Conservation (phyloP, 2,113 vertebrate species). For the Sminthopsis crassicaudata region DNA sequence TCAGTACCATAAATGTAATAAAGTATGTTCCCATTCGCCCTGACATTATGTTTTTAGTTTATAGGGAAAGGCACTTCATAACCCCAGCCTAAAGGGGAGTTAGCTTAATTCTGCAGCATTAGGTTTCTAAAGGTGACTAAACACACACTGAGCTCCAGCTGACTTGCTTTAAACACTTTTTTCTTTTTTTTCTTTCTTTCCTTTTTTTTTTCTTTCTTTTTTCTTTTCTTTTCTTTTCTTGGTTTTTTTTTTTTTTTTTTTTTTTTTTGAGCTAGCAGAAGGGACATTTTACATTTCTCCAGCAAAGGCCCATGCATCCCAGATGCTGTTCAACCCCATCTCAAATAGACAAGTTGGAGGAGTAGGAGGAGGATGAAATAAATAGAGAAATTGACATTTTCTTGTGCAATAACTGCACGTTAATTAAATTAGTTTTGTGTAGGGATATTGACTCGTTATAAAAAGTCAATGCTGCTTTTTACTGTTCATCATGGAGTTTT, state of each 20-base stretch:
- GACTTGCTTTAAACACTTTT: constrained; percentile 48
- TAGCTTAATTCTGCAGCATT: constrained; percentile 75
- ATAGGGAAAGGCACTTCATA: constrained; percentile 79
- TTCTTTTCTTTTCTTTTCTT: not conserved
- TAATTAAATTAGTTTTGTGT: constrained; percentile 71
- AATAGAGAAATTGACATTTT: constrained; percentile 72
- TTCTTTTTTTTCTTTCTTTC: not conserved
- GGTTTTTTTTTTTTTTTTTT: too few relatives aligned
- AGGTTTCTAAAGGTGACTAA: constrained; percentile 79
- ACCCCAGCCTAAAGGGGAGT: constrained; percentile 74
- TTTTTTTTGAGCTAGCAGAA: constrained; percentile 37
- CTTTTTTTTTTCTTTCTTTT: not conserved
- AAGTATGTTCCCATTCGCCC: constrained; percentile 76
- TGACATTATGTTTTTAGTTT: constrained; percentile 79
- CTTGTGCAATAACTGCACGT: constrained; percentile 65
- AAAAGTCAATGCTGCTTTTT: constrained; percentile 74
- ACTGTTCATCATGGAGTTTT: not conserved
- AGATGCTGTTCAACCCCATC: constrained; percentile 58
- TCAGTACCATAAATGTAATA: constrained; percentile 79
- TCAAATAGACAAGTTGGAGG: constrained; percentile 32
- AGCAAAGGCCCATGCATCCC: not conserved
- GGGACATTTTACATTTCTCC: constrained; percentile 50
- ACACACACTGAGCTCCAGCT: constrained; percentile 67
- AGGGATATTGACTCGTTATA: constrained; percentile 61
- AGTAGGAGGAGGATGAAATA: constrained; percentile 53